Conservation (phyloP, 2,888 invertebrate species). For the Copidosoma aretas region DNA sequence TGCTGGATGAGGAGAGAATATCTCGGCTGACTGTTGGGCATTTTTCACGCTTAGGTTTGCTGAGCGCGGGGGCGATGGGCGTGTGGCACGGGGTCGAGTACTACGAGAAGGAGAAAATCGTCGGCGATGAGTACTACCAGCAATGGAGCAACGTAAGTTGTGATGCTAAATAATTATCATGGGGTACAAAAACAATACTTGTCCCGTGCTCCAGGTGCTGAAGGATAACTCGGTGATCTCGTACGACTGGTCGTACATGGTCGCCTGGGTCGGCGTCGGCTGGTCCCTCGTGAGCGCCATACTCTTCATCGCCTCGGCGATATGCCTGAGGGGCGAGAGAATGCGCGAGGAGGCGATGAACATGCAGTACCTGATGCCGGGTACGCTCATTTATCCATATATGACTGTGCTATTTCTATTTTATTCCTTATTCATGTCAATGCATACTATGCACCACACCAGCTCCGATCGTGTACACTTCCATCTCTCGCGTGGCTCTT, state of each 20-base stretch:
- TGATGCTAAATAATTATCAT: background rate
- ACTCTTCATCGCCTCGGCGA: conserved; percentile 91
- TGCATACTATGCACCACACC: too few relatives aligned
- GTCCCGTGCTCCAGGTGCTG: conserved; percentile 70
- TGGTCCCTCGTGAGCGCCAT: conserved; percentile 90
- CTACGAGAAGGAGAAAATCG: conserved; percentile 92
- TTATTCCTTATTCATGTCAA: too few relatives aligned
- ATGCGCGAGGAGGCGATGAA: conserved; percentile 95
- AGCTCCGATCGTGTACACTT: too few relatives aligned
- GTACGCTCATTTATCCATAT: conserved; percentile 67
- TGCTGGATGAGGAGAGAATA: too few relatives aligned
- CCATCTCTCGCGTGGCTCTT: too few relatives aligned
- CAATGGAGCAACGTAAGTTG: conserved; percentile 87
- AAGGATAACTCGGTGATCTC: conserved; percentile 83
- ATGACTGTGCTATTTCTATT: too few relatives aligned
- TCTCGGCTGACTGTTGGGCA: too few relatives aligned
- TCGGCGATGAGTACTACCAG: conserved; percentile 90
- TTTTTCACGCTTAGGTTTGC: conserved; percentile 68
- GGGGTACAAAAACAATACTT: conserved; percentile 37
- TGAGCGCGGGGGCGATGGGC: conserved; percentile 94
- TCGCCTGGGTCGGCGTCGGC: conserved; percentile 96
- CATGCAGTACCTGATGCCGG: conserved; percentile 97
- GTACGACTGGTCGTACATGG: conserved; percentile 97
- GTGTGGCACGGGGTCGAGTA: conserved; percentile 96
- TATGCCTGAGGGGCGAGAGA: conserved; percentile 91